Evolutionary conservation across 2,113 vertebrate species (phyloP).

Genomic region (Terrapene triunguis): DNA sequence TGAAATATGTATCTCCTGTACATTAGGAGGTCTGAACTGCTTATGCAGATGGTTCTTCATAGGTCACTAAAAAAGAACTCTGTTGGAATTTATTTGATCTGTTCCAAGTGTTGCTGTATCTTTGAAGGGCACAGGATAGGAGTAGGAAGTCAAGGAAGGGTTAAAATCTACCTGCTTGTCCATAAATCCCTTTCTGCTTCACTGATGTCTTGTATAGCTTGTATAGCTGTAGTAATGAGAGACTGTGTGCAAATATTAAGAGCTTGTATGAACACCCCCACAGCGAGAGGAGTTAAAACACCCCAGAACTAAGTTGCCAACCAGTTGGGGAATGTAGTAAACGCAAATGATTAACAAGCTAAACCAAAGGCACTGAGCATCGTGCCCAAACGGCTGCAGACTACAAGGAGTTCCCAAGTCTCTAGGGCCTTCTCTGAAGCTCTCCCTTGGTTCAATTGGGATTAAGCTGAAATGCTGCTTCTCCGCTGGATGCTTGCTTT

Average conservation of each 20-base stretch:
- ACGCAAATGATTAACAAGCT: not conserved
- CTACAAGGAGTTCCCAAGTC: not conserved
- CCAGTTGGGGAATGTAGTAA: not conserved
- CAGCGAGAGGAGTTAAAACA: too few relatives aligned
- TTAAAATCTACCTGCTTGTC: not conserved
- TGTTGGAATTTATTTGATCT: too few relatives aligned
- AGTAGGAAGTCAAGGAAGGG: not conserved
- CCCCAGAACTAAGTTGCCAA: not conserved
- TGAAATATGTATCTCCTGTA: not conserved
- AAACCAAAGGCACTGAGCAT: not conserved
- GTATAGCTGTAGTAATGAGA: not conserved
- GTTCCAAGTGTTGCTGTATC: too few relatives aligned
- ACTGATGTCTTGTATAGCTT: not conserved
- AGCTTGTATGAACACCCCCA: not conserved
- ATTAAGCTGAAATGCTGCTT: not conserved
- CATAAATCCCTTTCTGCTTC: not conserved
- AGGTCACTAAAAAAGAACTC: not conserved
- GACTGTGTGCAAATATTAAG: rapidly evolving
- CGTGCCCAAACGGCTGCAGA: not conserved
- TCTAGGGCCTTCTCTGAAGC: too few relatives aligned
- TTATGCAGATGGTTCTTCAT: rapidly evolving
- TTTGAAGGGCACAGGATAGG: not conserved
- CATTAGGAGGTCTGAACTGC: rapidly evolving
- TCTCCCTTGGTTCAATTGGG: too few relatives aligned
- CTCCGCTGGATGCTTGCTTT: not conserved